phyloP scores from a whole-genome alignment of 2,888 invertebrate species.

The Hirtodrosophila cameraria region DNA sequence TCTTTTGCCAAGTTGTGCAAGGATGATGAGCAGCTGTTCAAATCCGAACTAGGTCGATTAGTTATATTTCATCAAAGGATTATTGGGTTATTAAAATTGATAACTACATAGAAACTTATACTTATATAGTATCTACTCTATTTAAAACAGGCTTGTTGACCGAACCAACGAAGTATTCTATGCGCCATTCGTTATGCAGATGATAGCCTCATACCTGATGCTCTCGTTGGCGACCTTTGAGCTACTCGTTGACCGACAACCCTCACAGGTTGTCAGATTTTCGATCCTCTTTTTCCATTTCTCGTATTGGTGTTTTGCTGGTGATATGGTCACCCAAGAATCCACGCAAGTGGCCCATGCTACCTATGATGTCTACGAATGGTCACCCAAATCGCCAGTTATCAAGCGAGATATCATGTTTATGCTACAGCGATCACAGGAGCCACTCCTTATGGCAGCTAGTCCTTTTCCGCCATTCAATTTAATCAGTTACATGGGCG shows the following conservation, averaged over 20 bases:
- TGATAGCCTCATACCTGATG: conserved; percentile 31
- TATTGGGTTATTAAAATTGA: conserved; percentile 21
- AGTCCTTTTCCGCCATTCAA: conserved; percentile 51
- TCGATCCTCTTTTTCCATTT: conserved; percentile 39
- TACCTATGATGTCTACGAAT: conserved; percentile 42
- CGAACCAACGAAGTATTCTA: conserved; percentile 41
- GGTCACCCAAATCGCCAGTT: conserved; percentile 1
- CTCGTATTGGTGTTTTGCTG: conserved; percentile 42
- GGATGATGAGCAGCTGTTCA: conserved; percentile 1
- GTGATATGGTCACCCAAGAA: conserved; percentile 48
- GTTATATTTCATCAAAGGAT: conserved; percentile 39
- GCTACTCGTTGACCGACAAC: conserved; percentile 32
- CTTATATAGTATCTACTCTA: too few species aligned
- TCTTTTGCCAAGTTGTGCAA: background rate
- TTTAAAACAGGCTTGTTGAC: conserved; percentile 21
- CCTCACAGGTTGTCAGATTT: conserved; percentile 35
- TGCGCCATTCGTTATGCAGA: conserved; percentile 38
- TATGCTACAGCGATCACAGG: conserved; percentile 43
- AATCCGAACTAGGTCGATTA: conserved; percentile 13
- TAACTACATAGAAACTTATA: too few species aligned
- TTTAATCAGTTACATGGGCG: conserved; percentile 44
- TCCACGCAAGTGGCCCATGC: conserved; percentile 43
- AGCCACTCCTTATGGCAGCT: conserved; percentile 31
- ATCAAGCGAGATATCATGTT: conserved; percentile 34
- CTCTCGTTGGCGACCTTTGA: conserved; percentile 53